These are phyloP conservation scores for Semicossyphus pulcher DNA, from an alignment of 2,113 vertebrate genomes.

Conservation along the genomic window DNA sequence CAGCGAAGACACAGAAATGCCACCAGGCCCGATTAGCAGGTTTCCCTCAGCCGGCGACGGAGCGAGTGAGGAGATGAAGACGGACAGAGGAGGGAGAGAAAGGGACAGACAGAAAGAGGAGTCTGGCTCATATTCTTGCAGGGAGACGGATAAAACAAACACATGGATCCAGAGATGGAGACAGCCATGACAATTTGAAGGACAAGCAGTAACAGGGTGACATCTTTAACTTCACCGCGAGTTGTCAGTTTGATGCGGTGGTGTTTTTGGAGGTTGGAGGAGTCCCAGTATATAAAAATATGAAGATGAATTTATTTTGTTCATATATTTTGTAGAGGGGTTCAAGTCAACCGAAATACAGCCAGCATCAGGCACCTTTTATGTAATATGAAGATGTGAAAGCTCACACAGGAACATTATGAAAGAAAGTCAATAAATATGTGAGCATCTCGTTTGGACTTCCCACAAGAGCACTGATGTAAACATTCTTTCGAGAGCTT, in stretches of 20 bases:
- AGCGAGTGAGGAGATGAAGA: background rate
- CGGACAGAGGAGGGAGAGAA: background rate
- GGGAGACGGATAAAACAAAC: constrained; percentile 4
- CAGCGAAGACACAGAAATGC: constrained; percentile 52
- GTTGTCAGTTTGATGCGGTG: background rate
- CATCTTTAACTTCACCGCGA: background rate
- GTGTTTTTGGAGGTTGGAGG: background rate
- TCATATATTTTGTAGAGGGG: background rate
- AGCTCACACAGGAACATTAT: background rate
- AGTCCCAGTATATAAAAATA: background rate
- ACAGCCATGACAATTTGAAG: background rate
- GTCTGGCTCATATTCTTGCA: constrained; percentile 2
- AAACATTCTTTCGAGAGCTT: constrained; percentile 3
- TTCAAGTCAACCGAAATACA: background rate
- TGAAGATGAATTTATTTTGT: background rate
- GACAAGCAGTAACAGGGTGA: background rate
- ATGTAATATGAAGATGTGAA: background rate
- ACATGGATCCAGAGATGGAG: background rate
- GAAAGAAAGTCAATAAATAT: background rate
- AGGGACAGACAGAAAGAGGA: background rate
- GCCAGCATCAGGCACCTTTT: background rate
- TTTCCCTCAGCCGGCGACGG: constrained; percentile 47
- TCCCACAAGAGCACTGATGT: background rate
- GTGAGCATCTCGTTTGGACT: constrained; percentile 9
- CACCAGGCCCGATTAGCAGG: constrained; percentile 62